These are phyloP conservation scores for human DNA, from an alignment of 2,113 vertebrate genomes.

Conservation along the genomic window GRCh38 chr2:29494001-29494500, in stretches of 20 bases:
- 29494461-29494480: neutral
- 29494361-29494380: neutral
- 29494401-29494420: neutral
- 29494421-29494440: neutral
- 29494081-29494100: neutral
- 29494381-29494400: neutral
- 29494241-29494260: neutral
- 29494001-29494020: neutral
- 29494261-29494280: neutral
- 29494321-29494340: neutral
- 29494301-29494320: neutral
- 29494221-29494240: neutral
- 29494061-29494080: neutral
- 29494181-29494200: neutral
- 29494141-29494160: neutral
- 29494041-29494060: neutral
- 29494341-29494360: neutral
- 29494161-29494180: neutral
- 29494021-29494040: neutral
- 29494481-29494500: accelerated
- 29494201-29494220: neutral
- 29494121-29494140: neutral
- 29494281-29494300: neutral
- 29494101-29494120: too few relatives aligned
- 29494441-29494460: neutral